Percentiles rank a stretch among this genome's conserved stretches.
These are phyloP conservation scores for Mirza zaza DNA, from an alignment of 2,113 vertebrate species.

Conservation along the genomic window DNA sequence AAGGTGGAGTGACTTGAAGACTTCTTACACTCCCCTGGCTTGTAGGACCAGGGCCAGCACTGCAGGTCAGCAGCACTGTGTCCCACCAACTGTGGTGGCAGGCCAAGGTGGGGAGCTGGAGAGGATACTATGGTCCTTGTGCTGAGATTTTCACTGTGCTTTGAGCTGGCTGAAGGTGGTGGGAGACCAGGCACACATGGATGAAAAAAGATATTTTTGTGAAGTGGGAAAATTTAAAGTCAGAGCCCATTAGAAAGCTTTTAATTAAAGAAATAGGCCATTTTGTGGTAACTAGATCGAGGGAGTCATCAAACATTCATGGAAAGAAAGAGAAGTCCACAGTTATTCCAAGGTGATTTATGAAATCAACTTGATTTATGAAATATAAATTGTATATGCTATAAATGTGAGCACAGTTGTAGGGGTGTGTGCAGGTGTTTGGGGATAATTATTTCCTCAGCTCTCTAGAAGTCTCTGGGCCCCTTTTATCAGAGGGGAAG, in stretches of 20 bases:
- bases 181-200: fast-evolving
- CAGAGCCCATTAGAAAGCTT: neutral
- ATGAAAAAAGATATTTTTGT: neutral
- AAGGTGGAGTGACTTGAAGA: fast-evolving
- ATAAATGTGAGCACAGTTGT: too few species aligned
- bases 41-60: neutral
- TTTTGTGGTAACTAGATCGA: neutral
- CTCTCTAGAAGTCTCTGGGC: neutral
- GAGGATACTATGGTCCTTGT: fast-evolving
- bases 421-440: neutral
- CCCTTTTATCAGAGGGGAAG: fast-evolving
- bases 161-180: neutral
- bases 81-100: neutral
- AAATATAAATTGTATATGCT: fast-evolving
- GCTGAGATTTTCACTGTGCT: neutral
- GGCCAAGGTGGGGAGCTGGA: fast-evolving
- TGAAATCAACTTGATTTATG: neutral
- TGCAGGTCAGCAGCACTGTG: neutral
- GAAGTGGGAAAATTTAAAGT: neutral
- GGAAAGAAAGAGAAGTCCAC: neutral
- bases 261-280: neutral
- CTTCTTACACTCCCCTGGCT: fast-evolving
- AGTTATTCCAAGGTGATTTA: neutral
- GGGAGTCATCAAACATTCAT: fast-evolving
- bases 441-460: neutral